phyloP scores from a whole-genome alignment of 2,113 vertebrate genomes.

The Cyphomyrus discorhynchus region DNA sequence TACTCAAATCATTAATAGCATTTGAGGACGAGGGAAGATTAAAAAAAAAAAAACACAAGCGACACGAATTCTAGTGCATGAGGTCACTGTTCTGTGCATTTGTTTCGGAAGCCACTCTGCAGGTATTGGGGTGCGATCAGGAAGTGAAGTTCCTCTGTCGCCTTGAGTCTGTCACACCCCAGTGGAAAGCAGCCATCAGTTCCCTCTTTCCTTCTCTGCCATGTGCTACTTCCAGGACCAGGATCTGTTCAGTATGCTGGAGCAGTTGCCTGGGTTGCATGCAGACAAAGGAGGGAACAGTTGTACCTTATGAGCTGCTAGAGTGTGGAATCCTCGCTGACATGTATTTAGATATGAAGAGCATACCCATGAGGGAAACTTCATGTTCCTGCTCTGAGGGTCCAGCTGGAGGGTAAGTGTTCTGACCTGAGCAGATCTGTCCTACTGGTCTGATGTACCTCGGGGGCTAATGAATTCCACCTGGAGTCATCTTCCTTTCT shows the following conservation, averaged over 20 bases:
- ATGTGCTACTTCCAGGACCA: slow-evolving; percentile 7
- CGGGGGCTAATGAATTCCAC: slow-evolving; percentile 40
- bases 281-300: slow-evolving; percentile 22
- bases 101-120: slow-evolving; percentile 68
- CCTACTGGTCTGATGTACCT: slow-evolving; percentile 30
- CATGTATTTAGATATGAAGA: neutral
- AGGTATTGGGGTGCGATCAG: slow-evolving; percentile 69
- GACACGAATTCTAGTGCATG: slow-evolving; percentile 54
- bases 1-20: slow-evolving; percentile 47
- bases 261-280: slow-evolving; percentile 61
- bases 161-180: slow-evolving; percentile 69
- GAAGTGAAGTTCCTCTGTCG: slow-evolving; percentile 71
- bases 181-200: slow-evolving; percentile 32
- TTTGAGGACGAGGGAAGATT: slow-evolving; percentile 39
- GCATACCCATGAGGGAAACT: neutral
- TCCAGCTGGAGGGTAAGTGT: neutral
- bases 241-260: slow-evolving; percentile 44
- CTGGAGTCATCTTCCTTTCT: slow-evolving; percentile 32
- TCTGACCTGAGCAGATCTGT: slow-evolving; percentile 7
- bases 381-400: neutral
- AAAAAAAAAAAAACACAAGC: slow-evolving; percentile 45
- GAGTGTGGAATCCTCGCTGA: neutral
- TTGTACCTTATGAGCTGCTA: slow-evolving; percentile 43
- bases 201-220: neutral
- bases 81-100: slow-evolving; percentile 71